phyloP scores from a whole-genome alignment of 2,113 vertebrate species.

The Campylomormyrus numenius region DNA sequence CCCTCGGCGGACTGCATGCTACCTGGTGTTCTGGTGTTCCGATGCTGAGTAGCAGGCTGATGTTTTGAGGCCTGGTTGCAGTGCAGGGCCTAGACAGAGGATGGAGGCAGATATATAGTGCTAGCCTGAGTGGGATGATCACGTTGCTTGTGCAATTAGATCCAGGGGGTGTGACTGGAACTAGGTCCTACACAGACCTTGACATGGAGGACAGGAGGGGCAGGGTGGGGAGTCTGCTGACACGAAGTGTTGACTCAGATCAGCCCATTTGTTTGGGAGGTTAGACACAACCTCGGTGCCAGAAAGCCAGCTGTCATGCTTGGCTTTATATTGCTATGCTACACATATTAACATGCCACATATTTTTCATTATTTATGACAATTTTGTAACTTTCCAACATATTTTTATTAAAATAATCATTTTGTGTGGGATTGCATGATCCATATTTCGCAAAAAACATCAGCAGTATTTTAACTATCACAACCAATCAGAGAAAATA shows the following conservation, averaged over 20 bases:
- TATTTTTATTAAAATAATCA: too few relatives aligned
- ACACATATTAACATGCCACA: not conserved
- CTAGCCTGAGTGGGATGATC: conserved; percentile 9
- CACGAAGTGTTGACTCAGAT: conserved; percentile 19
- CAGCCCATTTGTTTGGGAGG: conserved; percentile 11
- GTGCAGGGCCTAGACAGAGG: conserved; percentile 23
- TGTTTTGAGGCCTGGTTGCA: conserved; percentile 32
- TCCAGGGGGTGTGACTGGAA: conserved; percentile 21
- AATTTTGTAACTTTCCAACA: not conserved
- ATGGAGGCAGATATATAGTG: conserved; percentile 41
- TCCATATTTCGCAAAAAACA: not conserved
- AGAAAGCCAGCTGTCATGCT: not conserved
- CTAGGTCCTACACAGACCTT: conserved; percentile 34
- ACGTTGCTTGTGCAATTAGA: conserved; percentile 36
- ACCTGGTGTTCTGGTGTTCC: conserved; percentile 14
- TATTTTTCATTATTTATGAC: not conserved
- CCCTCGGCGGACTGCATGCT: conserved; percentile 53
- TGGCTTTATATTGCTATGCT: not conserved
- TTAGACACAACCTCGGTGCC: not conserved
- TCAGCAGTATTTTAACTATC: not conserved
- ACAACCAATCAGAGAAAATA: not conserved
- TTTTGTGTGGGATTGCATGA: not conserved
- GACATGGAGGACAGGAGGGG: conserved; percentile 19
- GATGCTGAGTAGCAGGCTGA: conserved; percentile 27
- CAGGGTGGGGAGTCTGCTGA: conserved; percentile 15